Evolutionary conservation across 2,888 invertebrate species (phyloP).

Genomic region (Phragmatobia fuliginosa): DNA sequence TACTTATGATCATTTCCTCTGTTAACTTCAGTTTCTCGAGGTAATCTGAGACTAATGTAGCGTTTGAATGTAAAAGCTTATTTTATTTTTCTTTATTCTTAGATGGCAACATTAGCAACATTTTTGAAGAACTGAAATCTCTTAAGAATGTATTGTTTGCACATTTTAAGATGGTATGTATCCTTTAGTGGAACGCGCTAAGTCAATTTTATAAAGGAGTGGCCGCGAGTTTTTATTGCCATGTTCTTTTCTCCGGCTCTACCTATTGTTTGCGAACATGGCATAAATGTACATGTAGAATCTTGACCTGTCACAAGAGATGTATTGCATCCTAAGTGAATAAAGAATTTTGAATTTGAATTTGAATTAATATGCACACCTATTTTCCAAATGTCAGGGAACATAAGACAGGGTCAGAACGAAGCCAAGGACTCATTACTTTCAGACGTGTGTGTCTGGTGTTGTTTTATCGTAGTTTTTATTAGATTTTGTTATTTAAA

Average conservation of each 20-base stretch:
- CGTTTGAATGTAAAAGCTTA: conserved; percentile 40
- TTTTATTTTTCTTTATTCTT: conserved; percentile 27
- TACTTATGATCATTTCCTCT: conserved; percentile 60
- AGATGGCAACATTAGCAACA: background rate
- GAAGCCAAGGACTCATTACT: background rate
- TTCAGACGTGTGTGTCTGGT: background rate
- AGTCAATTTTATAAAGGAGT: background rate
- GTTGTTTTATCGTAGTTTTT: background rate
- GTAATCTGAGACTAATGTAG: conserved; percentile 49
- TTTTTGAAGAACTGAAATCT: conserved; percentile 41
- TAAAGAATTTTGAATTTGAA: too few relatives aligned
- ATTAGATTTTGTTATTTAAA: background rate
- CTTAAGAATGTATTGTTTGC: conserved; percentile 44
- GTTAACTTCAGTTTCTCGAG: conserved; percentile 44
- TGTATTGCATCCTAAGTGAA: too few relatives aligned
- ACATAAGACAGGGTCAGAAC: background rate
- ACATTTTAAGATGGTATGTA: conserved; percentile 29
- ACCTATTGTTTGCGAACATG: too few relatives aligned
- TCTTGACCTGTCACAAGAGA: too few relatives aligned
- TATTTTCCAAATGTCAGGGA: background rate
- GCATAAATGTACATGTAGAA: too few relatives aligned
- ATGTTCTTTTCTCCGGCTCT: too few relatives aligned
- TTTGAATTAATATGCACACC: too few relatives aligned
- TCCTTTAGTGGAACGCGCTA: conserved; percentile 28
- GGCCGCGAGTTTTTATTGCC: too few relatives aligned